These are phyloP conservation scores for Dasypogon diadema DNA, from an alignment of 2,888 invertebrate genomes.

Conservation along the genomic window DNA sequence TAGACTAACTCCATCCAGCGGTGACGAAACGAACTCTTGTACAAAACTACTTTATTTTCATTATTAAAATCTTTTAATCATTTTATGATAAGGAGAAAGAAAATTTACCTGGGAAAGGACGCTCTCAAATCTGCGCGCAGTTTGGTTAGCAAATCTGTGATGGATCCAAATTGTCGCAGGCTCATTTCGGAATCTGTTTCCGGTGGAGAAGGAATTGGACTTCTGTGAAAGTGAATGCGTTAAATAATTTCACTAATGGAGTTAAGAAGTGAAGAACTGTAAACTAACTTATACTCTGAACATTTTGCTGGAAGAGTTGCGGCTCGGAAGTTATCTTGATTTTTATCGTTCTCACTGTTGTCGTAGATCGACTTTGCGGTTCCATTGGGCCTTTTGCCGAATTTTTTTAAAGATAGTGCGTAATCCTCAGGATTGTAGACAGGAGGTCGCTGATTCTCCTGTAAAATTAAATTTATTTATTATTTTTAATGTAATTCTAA, in stretches of 20 bases:
- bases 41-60: conserved; percentile 78
- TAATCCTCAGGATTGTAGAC: conserved; percentile 94
- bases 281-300: conserved; percentile 66
- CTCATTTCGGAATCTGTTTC: conserved; percentile 84
- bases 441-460: conserved; percentile 88
- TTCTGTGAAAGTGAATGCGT: conserved; percentile 70
- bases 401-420: conserved; percentile 82
- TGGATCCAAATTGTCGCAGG: conserved; percentile 85
- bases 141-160: conserved; percentile 88
- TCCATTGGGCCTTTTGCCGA: conserved; percentile 71
- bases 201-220: conserved; percentile 76
- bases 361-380: conserved; percentile 66
- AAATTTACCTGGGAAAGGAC: conserved; percentile 84
- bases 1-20: conserved; percentile 87
- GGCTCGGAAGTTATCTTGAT: conserved; percentile 62
- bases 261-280: too few relatives aligned
- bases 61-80: not conserved
- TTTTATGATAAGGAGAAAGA: not conserved
- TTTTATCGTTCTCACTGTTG: conserved; percentile 59
- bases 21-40: conserved; percentile 90
- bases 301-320: conserved; percentile 66
- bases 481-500: too few relatives aligned
- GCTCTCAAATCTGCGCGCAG: conserved; percentile 86
- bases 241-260: too few relatives aligned
- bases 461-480: too few relatives aligned